These are phyloP conservation scores for Odontophorus gujanensis DNA, from an alignment of 2,113 vertebrate genomes.

Conservation along the genomic window DNA sequence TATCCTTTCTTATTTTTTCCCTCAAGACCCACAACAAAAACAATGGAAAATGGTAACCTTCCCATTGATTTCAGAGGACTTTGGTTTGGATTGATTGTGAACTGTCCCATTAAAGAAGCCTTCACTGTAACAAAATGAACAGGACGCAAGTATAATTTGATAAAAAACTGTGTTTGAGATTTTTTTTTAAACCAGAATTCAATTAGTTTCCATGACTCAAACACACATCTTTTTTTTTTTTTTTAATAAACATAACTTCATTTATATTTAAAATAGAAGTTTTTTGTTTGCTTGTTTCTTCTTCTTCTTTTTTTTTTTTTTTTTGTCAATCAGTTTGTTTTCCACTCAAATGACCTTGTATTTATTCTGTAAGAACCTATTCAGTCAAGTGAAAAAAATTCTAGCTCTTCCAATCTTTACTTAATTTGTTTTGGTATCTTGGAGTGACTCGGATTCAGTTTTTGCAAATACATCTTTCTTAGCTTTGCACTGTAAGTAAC, in stretches of 20 bases:
- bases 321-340: slow-evolving; percentile 74
- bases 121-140: background rate
- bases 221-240: background rate
- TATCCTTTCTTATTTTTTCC: background rate
- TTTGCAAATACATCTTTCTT: slow-evolving; percentile 70
- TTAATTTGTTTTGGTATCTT: slow-evolving; percentile 73
- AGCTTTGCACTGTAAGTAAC: slow-evolving; percentile 55
- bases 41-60: background rate
- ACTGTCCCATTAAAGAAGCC: background rate
- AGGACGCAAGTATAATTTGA: slow-evolving; percentile 15
- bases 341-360: slow-evolving; percentile 60
- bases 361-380: slow-evolving; percentile 74
- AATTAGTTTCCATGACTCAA: slow-evolving; percentile 38
- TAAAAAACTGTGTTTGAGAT: background rate
- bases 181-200: slow-evolving; percentile 22
- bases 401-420: slow-evolving; percentile 72
- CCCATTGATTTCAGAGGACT: background rate
- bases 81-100: background rate
- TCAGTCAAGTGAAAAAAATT: slow-evolving; percentile 71
- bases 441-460: slow-evolving; percentile 60
- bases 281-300: slow-evolving; percentile 51
- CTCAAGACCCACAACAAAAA: background rate
- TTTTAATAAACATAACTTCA: slow-evolving; percentile 34
- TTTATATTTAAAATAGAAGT: slow-evolving; percentile 74
- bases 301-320: background rate